Base-by-base conservation (phyloP, 30 jellyfish, hydroid and myxozoan species). In the Aurelia aurita complex sp. Pacific region DNA sequence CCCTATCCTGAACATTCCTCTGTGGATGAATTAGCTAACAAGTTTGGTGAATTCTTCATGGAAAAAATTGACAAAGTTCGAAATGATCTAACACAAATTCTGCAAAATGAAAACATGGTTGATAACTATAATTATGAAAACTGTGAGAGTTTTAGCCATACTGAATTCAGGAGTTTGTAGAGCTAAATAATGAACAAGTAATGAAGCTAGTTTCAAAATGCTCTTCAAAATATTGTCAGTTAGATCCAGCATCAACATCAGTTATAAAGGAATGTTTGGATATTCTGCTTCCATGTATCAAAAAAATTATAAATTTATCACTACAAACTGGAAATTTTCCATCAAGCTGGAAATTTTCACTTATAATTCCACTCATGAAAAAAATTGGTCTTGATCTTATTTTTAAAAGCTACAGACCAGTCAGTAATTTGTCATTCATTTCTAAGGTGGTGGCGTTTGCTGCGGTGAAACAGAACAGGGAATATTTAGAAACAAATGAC, bases 171-270 rank as follows among this genome's bases (percentile, higher is more conserved):
- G 70, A 61, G 70, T 61, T 61, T 61, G 70, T 38, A 5, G 70
- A 61, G 40, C 70, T 61, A 15, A 61, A 61, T 38, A 61, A 35
- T 61, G 70, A 64, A 16, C 38, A 80, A 0, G 82, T 80, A 10
- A 68, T 13, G 18, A 23, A 80, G 35, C 83, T 76, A n/a, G 29
- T 23, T 23, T 23, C 29, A 23, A 23, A 23, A 23, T 23, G 29
- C 29, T 23, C 29, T 23, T 23, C 90, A 64, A 43, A 29, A 67
- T 82, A 17, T 11, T 83, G 81, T 55, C 78, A 70, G 17, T 35
- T 83, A 73, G 87, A 83, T 64, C 92, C 92, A 19, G 81, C 67
- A 16, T 83, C 90, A 50, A 81, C 75, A 46, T 81, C 77, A 67
- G 32, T 67, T 68, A 65, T 46, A 61, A 11, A 42, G 85, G 73